Percentiles rank a stretch among this genome's conserved stretches.
These are phyloP conservation scores for Mustela erminea DNA, from an alignment of 2,797 vertebrate species.

Conservation along the genomic window DNA sequence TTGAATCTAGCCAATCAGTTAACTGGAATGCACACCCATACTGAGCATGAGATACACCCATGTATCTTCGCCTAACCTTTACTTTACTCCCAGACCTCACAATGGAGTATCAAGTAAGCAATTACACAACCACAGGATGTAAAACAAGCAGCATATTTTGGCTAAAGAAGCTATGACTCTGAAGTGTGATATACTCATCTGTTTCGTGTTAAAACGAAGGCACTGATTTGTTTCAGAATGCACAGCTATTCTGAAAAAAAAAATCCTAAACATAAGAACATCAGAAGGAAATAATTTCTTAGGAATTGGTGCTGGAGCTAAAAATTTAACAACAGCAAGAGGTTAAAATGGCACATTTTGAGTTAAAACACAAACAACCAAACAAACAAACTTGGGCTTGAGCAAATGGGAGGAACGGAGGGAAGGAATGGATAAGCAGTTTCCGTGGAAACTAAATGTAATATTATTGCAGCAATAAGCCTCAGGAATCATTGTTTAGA, in stretches of 20 bases:
- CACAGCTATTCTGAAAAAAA: constrained; percentile 67
- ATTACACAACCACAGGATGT: constrained; percentile 79
- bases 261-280: constrained; percentile 77
- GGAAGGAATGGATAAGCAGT: constrained; percentile 53
- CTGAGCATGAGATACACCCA: neutral
- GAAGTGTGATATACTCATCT: constrained; percentile 77
- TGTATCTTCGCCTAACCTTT: neutral
- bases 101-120: constrained; percentile 78
- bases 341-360: constrained; percentile 70
- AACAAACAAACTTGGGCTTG: neutral
- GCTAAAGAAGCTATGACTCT: constrained; percentile 80
- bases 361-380: neutral
- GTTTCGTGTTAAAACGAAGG: constrained; percentile 82
- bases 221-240: constrained; percentile 85
- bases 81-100: constrained; percentile 58
- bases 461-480: constrained; percentile 79
- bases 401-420: constrained; percentile 17
- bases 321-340: constrained; percentile 68
- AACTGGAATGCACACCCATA: neutral
- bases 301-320: constrained; percentile 59
- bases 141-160: constrained; percentile 82
- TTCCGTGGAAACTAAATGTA: constrained; percentile 84
- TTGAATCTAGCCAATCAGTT: constrained; percentile 5
- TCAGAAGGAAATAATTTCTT: constrained; percentile 75
- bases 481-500: constrained; percentile 75